A percentile compares a stretch with the other conserved stretches of the same genome.
phyloP scores from a whole-genome alignment of 1,140 invertebrate species.

The Drosophila repleta region DNA sequence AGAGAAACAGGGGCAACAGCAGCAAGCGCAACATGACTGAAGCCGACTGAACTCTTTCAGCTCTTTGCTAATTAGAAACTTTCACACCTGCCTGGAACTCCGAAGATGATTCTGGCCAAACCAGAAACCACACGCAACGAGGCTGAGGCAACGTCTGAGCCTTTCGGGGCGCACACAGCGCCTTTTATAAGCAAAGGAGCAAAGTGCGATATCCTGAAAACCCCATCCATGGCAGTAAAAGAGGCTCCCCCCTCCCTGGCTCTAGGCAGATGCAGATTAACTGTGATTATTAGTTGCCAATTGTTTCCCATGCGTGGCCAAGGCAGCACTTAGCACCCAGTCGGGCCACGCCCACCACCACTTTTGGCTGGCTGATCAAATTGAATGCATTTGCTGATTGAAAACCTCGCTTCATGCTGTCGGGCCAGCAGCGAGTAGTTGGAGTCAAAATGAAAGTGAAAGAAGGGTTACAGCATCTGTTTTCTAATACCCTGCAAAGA shows the following conservation, averaged over 20 bases:
- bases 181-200: constrained; percentile 64
- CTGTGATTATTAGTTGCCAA: constrained; percentile 79
- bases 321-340: constrained; percentile 55
- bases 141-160: constrained; percentile 51
- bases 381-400: constrained; percentile 84
- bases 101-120: constrained; percentile 22
- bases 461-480: constrained; percentile 26
- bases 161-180: constrained; percentile 15
- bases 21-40: constrained; percentile 65
- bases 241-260: not conserved
- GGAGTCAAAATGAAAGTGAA: not conserved
- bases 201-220: constrained; percentile 47
- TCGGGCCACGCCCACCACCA: constrained; percentile 52
- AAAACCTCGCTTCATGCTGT: constrained; percentile 68
- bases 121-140: constrained; percentile 35
- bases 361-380: constrained; percentile 63
- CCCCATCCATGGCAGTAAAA: constrained; percentile 40
- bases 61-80: no score
- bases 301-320: constrained; percentile 69
- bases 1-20: constrained; percentile 71
- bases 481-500: not conserved
- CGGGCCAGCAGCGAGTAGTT: not conserved
- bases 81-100: constrained; percentile 22
- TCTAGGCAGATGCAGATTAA: constrained; percentile 63
- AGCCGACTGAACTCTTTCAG: not conserved